Evolutionary conservation across 2,797 vertebrate genomes (phyloP).

Genomic region (Ptychobarbus kaznakovi): DNA sequence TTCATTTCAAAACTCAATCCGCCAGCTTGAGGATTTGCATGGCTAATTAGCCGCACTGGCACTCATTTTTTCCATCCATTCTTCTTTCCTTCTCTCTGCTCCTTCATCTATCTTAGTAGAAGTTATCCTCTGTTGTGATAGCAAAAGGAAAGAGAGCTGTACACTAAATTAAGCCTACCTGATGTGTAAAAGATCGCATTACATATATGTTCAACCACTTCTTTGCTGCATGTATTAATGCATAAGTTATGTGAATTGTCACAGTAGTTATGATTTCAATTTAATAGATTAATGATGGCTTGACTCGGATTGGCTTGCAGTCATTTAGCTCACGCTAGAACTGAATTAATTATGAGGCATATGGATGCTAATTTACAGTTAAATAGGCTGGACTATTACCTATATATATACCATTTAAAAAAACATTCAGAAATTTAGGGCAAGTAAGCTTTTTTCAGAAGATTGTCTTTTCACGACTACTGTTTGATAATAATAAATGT

Average conservation of each 20-base stretch:
- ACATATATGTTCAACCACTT: constrained; percentile 22
- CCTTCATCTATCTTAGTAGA: constrained; percentile 19
- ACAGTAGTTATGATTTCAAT: constrained; percentile 40
- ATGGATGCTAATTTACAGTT: constrained; percentile 20
- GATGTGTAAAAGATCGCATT: constrained; percentile 71
- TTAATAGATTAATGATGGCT: constrained; percentile 28
- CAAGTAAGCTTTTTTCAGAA: not conserved
- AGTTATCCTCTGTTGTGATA: constrained; percentile 76
- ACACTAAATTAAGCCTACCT: constrained; percentile 77
- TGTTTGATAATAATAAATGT: not conserved
- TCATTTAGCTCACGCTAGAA: constrained; percentile 18
- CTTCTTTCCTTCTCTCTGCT: constrained; percentile 10
- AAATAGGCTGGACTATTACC: not conserved
- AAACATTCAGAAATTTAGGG: not conserved
- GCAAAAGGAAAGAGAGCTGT: constrained; percentile 68
- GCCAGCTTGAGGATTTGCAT: constrained; percentile 79
- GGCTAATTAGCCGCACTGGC: constrained; percentile 76
- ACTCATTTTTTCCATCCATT: constrained; percentile 35
- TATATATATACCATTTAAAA: not conserved
- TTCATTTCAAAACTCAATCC: constrained; percentile 77
- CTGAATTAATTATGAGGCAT: constrained; percentile 22
- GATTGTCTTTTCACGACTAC: too few species aligned
- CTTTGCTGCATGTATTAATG: constrained; percentile 18
- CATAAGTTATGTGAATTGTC: constrained; percentile 16
- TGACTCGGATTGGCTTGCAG: constrained; percentile 5